Percentiles rank a stretch among this genome's conserved stretches.
These are phyloP conservation scores for Salvelinus fontinalis DNA, from an alignment of 2,113 vertebrate genomes.

Conservation along the genomic window DNA sequence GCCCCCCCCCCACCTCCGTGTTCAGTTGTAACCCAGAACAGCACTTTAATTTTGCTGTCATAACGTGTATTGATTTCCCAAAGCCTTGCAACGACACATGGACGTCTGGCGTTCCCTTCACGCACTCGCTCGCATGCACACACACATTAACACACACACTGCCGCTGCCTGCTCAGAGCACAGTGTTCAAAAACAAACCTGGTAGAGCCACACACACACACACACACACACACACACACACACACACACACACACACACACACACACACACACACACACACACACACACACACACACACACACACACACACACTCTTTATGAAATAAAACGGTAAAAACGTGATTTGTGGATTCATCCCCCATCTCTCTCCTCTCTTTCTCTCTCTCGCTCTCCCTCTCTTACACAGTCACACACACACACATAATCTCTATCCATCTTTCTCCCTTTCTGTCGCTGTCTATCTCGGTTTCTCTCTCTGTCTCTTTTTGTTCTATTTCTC, in stretches of 20 bases:
- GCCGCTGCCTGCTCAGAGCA: no score
- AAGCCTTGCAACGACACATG: constrained; percentile 63
- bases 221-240: constrained; percentile 33
- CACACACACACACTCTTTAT: constrained; percentile 46
- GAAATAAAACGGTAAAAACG: constrained; percentile 68
- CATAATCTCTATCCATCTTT: no score
- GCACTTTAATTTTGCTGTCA: constrained; percentile 75
- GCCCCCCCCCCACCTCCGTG: constrained; percentile 44
- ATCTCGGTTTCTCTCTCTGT: neutral
- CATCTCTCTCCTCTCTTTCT: constrained; percentile 3
- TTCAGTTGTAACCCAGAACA: constrained; percentile 75
- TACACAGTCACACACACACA: no score
- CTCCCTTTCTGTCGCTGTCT: neutral
- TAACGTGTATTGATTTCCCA: constrained; percentile 75
- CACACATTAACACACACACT: constrained; percentile 19
- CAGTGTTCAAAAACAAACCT: no score
- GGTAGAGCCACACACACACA: no score
- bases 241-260: constrained; percentile 11
- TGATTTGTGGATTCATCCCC: constrained; percentile 74
- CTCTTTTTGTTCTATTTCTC: constrained; percentile 39
- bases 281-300: constrained; percentile 5
- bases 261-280: constrained; percentile 25
- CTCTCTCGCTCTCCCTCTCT: constrained; percentile 56
- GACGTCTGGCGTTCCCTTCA: constrained; percentile 51
- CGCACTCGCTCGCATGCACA: constrained; percentile 1